phyloP scores from a whole-genome alignment of 2,113 vertebrate genomes.

The Eleginops maclovinus region DNA sequence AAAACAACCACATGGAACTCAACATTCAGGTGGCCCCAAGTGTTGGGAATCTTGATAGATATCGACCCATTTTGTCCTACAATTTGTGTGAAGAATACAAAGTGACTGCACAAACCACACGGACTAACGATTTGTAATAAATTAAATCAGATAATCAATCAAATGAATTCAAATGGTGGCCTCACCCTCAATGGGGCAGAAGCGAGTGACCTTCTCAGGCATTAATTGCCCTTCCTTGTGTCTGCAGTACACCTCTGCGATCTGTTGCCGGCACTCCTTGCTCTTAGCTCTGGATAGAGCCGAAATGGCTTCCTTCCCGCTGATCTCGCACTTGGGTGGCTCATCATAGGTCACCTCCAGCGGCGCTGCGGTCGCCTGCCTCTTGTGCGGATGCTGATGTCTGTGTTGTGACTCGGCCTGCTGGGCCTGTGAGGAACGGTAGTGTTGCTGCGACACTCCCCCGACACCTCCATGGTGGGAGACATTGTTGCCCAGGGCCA shows the following conservation, averaged over 20 bases:
- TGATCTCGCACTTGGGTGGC: conserved; percentile 92
- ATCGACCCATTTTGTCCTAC: conserved; percentile 22
- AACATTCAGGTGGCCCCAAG: not conserved
- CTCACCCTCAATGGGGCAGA: conserved; percentile 96
- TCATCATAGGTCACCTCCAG: conserved; percentile 88
- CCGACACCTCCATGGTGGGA: conserved; percentile 37
- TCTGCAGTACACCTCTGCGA: conserved; percentile 92
- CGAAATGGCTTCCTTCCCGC: conserved; percentile 95
- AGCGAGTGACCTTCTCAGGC: conserved; percentile 93
- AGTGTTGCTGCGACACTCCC: conserved; percentile 58
- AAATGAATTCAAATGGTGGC: conserved; percentile 27
- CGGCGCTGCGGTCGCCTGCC: conserved; percentile 63
- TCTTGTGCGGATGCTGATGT: conserved; percentile 70
- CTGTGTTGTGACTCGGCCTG: conserved; percentile 66
- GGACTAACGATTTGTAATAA: conserved; percentile 22
- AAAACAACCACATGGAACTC: not conserved
- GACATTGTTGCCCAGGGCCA: conserved; percentile 60
- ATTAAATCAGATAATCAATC: conserved; percentile 44
- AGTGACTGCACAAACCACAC: conserved; percentile 7
- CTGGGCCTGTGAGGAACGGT: conserved; percentile 69
- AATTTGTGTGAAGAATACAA: conserved; percentile 37
- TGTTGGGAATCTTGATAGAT: not conserved
- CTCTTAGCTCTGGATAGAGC: conserved; percentile 93
- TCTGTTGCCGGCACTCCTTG: conserved; percentile 92
- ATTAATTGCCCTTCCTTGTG: conserved; percentile 94